Percentiles rank a stretch among this genome's conserved stretches.
phyloP scores from a whole-genome alignment of 2,113 vertebrate species.

The Bubo bubo region DNA sequence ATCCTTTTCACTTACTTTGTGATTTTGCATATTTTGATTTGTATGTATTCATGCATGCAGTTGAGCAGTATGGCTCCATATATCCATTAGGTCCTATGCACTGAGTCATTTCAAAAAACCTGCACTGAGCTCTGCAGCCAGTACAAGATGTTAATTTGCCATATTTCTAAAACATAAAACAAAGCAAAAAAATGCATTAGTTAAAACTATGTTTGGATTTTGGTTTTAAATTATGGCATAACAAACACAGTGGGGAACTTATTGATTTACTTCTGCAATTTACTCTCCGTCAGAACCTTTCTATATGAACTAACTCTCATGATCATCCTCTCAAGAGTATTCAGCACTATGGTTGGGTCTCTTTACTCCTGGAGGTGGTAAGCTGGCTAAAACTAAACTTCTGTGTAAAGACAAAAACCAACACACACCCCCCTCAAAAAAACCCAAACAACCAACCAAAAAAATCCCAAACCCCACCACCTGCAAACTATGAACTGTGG shows the following conservation, averaged over 20 bases:
- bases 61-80: constrained; percentile 94
- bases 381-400: neutral
- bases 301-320: neutral
- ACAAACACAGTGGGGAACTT: neutral
- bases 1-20: constrained; percentile 78
- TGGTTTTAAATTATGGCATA: neutral
- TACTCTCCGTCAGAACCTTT: neutral
- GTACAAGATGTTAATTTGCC: constrained; percentile 91
- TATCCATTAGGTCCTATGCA: constrained; percentile 87
- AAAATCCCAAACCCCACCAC: neutral
- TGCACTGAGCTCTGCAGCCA: constrained; percentile 92
- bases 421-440: neutral
- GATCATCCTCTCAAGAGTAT: neutral
- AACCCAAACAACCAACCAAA: rapidly evolving
- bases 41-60: constrained; percentile 90
- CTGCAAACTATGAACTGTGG: neutral
- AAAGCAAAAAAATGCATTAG: constrained; percentile 64
- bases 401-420: neutral
- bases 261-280: neutral
- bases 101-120: constrained; percentile 93
- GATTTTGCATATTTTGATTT: constrained; percentile 87
- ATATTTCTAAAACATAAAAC: constrained; percentile 85
- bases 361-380: neutral
- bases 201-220: constrained; percentile 34
- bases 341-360: neutral